A percentile compares a stretch with the other conserved stretches of the same genome.
phyloP scores from a whole-genome alignment of 2,888 invertebrate genomes.

The Listrodromus nycthemerus region DNA sequence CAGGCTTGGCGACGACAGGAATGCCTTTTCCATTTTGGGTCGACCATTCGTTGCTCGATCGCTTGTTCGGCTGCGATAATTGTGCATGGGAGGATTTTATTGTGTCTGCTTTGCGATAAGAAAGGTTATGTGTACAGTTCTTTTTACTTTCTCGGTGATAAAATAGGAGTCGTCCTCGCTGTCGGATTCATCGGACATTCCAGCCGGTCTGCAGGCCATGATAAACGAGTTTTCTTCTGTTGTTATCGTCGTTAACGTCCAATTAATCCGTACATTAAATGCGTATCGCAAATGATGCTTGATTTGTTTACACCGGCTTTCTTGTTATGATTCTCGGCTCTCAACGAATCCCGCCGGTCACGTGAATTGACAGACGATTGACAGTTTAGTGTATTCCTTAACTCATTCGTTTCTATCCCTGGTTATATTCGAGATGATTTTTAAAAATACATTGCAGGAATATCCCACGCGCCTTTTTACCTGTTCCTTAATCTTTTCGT shows the following conservation, averaged over 20 bases:
- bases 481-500: too few species aligned
- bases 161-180: slow-evolving; percentile 63
- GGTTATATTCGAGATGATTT: neutral
- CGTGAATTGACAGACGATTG: slow-evolving; percentile 43
- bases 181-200: slow-evolving; percentile 70
- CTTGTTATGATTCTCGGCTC: slow-evolving; percentile 1
- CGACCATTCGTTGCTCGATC: slow-evolving; percentile 29
- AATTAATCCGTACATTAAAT: neutral
- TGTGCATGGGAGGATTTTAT: neutral
- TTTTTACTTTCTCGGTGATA: slow-evolving; percentile 50
- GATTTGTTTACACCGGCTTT: slow-evolving; percentile 38
- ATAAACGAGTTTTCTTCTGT: slow-evolving; percentile 11
- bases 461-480: too few species aligned
- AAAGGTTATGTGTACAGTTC: slow-evolving; percentile 58
- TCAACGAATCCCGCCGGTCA: neutral
- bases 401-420: neutral
- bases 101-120: neutral
- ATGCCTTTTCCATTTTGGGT: slow-evolving; percentile 12
- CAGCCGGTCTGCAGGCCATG: slow-evolving; percentile 68
- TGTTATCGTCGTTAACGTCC: neutral
- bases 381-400: slow-evolving; percentile 26
- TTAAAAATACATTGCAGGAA: too few species aligned
- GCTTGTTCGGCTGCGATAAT: slow-evolving; percentile 28
- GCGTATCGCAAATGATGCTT: neutral
- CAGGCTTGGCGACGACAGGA: neutral